Conservation (phyloP, 2,888 invertebrate genomes). For the Apamea epomidion region DNA sequence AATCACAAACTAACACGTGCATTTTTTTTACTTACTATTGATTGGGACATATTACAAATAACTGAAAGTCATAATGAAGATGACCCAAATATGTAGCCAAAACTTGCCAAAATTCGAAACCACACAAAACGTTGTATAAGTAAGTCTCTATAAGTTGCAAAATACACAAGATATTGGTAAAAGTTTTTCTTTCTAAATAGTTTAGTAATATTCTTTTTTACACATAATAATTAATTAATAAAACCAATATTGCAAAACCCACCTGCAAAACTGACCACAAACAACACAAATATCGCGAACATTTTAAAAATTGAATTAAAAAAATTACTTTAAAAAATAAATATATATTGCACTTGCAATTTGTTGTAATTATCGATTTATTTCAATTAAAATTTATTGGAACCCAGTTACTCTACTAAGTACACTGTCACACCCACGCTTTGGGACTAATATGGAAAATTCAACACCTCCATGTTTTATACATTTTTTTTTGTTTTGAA, state of each 20-base stretch:
- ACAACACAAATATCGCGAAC: conserved; percentile 72
- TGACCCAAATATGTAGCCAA: neutral
- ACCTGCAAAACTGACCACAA: conserved; percentile 76
- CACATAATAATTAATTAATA: neutral
- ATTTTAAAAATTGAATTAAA: conserved; percentile 55
- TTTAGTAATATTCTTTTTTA: neutral
- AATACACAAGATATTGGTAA: neutral
- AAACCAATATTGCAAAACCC: conserved; percentile 8
- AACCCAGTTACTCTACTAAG: conserved; percentile 20
- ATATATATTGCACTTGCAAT: conserved; percentile 12
- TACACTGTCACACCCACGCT: conserved; percentile 70
- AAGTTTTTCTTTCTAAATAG: neutral
- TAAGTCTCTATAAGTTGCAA: neutral
- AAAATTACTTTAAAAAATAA: neutral
- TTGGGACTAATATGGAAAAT: conserved; percentile 72
- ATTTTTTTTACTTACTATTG: neutral
- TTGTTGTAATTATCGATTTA: conserved; percentile 1
- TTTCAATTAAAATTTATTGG: conserved; percentile 43
- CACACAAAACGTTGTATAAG: neutral
- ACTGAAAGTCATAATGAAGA: neutral
- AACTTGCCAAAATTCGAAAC: neutral
- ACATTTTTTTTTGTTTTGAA: conserved; percentile 72
- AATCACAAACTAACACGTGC: neutral
- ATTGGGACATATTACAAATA: neutral
- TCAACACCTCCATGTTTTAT: conserved; percentile 76